phyloP scores from a whole-genome alignment of 2,113 vertebrate species.

The Poeciliopsis occidentalis region DNA sequence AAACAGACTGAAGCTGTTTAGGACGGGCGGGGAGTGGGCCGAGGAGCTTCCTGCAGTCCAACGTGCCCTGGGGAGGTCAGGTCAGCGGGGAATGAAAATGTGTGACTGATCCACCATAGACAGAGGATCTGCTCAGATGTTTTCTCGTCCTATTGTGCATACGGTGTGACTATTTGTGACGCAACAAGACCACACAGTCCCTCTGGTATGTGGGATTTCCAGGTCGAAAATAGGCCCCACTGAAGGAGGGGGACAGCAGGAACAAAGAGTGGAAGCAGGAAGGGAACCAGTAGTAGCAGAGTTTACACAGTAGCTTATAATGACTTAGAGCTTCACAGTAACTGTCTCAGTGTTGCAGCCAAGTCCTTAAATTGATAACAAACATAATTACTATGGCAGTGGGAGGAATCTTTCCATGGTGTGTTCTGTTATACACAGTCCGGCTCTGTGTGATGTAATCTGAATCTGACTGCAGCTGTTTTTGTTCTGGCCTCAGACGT shows the following conservation, averaged over 20 bases:
- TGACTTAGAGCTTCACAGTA: too few relatives aligned
- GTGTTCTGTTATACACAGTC: too few relatives aligned
- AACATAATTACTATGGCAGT: too few relatives aligned
- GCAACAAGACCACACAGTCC: conserved; percentile 56
- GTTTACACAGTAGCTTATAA: too few relatives aligned
- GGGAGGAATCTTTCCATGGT: too few relatives aligned
- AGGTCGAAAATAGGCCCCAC: conserved; percentile 66
- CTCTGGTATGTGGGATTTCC: conserved; percentile 73
- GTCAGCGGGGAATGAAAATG: conserved; percentile 9
- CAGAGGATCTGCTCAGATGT: conserved; percentile 20
- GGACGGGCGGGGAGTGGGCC: conserved; percentile 9
- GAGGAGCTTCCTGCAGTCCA: conserved; percentile 30
- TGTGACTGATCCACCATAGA: background rate
- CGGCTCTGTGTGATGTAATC: too few relatives aligned
- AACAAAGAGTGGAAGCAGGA: conserved; percentile 25
- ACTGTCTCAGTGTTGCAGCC: too few relatives aligned
- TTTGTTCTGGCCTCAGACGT: too few relatives aligned
- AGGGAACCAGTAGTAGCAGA: too few relatives aligned
- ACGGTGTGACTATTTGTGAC: conserved; percentile 56
- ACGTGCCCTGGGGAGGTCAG: conserved; percentile 18
- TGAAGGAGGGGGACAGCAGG: conserved; percentile 46
- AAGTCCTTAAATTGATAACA: too few relatives aligned
- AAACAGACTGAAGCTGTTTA: conserved; percentile 27
- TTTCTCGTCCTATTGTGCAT: conserved; percentile 27
- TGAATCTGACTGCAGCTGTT: too few relatives aligned